A percentile compares a stretch with the other conserved stretches of the same genome.
Evolutionary conservation across 2,113 vertebrate species (phyloP).

Genomic region (Leucopsar rothschildi): DNA sequence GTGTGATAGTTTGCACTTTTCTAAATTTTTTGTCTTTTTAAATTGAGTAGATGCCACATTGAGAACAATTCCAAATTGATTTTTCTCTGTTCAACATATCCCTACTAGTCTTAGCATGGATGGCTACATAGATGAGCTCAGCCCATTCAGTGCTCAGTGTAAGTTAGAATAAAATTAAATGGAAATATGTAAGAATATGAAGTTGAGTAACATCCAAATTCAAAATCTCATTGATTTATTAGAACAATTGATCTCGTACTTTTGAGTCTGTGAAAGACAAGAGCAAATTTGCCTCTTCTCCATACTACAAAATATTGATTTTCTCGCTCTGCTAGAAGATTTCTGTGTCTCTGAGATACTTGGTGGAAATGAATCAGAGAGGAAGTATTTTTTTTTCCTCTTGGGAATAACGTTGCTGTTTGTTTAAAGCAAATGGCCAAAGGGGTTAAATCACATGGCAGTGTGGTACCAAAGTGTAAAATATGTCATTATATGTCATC

Average conservation of each 20-base stretch:
- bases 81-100: not conserved
- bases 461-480: constrained; percentile 22
- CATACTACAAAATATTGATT: not conserved
- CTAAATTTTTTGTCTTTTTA: not conserved
- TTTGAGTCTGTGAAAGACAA: not conserved
- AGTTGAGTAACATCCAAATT: not conserved
- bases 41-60: not conserved
- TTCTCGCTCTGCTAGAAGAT: not conserved
- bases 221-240: not conserved
- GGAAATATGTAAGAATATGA: not conserved
- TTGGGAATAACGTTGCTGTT: constrained; percentile 24
- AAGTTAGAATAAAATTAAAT: not conserved
- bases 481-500: not conserved
- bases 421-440: constrained; percentile 61
- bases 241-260: not conserved
- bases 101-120: not conserved
- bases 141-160: not conserved
- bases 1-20: not conserved
- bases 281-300: not conserved
- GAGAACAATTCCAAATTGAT: not conserved
- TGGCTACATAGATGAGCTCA: not conserved
- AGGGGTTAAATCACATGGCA: constrained; percentile 12
- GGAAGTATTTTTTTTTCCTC: not conserved
- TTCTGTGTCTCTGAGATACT: not conserved
- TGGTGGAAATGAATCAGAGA: constrained; percentile 33